Base-by-base conservation (phyloP, 2,888 invertebrate species). In the Phragmatobia fuliginosa region DNA sequence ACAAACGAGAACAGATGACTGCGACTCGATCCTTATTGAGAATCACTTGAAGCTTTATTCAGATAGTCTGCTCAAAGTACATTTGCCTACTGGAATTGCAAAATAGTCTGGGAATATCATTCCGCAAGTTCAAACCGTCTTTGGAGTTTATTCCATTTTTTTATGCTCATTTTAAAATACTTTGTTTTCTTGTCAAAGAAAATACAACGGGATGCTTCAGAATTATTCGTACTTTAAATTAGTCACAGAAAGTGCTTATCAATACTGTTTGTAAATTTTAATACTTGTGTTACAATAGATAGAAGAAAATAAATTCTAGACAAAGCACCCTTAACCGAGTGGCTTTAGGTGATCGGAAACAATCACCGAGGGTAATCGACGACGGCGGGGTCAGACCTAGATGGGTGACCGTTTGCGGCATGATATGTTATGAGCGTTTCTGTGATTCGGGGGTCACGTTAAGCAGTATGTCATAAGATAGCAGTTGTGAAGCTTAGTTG, bases 11-110 rank as follows among this genome's bases (percentile, higher is more conserved):
- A 36, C 49, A 65, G 56, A 33, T 33, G 56, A 36, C 49, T 63
- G 62, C 14, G 25, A 25, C 33, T 33, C 33, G 33, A 52, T 49
- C 63, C n/a, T n/a, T 31, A 49, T 64, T 49, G 52, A 64, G 52
- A 52, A 52, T 25, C 64, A 56, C 56, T 65, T 28, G 52, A 65
- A 52, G 62, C 33, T 64, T 32, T 52, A 64, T 64, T 64, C 52
- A 64, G 63, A 52, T 49, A 62, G 62, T 62, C 38, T 21, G 18
- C 49, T 59, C 62, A 61, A 16, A 36, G 68, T 68, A 66, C 31
- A 66, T 36, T 59, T 21, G 31, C 10, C 5, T 25, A 66, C 72
- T 71, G 61, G 76, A 62, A 41, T 45, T 62, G 41, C 62, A 62
- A 45, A 62, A 21, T 62, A 21, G 18, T 6, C 56, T 56, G 16